These are phyloP conservation scores for Standfussiana lucernea DNA, from an alignment of 2,888 invertebrate genomes.

Conservation along the genomic window DNA sequence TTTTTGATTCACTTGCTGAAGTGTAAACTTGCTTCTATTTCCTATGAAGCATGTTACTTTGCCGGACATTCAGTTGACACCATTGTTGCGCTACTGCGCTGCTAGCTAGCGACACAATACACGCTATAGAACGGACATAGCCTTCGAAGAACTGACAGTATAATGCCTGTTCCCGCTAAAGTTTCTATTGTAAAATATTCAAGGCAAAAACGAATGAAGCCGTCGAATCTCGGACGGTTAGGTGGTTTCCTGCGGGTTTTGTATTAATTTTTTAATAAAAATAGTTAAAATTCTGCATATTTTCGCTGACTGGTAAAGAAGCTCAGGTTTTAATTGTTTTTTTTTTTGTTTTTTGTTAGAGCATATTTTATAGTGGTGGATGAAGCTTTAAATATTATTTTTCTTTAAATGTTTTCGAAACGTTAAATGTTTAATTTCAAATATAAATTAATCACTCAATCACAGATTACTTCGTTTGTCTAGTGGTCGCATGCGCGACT, in stretches of 20 bases:
- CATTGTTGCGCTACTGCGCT: neutral
- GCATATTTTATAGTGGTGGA: neutral
- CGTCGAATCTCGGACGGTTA: constrained; percentile 6
- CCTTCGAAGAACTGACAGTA: constrained; percentile 15
- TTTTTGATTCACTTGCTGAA: neutral
- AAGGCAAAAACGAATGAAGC: constrained; percentile 21
- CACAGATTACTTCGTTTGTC: too few relatives aligned
- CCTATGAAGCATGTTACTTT: neutral
- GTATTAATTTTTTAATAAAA: constrained; percentile 29
- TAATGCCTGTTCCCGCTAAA: neutral
- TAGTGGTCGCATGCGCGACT: too few relatives aligned
- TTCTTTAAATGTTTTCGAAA: neutral
- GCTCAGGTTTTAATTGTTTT: neutral
- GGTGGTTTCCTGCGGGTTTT: constrained; percentile 12
- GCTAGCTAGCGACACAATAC: neutral
- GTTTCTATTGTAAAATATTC: neutral
- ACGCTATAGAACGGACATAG: neutral
- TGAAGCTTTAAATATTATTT: neutral
- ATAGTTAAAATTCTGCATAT: constrained; percentile 9
- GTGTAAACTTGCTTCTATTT: neutral
- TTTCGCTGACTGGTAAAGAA: neutral
- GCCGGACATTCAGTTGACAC: constrained; percentile 1
- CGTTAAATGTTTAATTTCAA: neutral
- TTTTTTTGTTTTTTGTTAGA: neutral
- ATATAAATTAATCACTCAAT: neutral